phyloP scores from a whole-genome alignment of 1,140 invertebrate genomes.

The Caenorhabditis inopinata region DNA sequence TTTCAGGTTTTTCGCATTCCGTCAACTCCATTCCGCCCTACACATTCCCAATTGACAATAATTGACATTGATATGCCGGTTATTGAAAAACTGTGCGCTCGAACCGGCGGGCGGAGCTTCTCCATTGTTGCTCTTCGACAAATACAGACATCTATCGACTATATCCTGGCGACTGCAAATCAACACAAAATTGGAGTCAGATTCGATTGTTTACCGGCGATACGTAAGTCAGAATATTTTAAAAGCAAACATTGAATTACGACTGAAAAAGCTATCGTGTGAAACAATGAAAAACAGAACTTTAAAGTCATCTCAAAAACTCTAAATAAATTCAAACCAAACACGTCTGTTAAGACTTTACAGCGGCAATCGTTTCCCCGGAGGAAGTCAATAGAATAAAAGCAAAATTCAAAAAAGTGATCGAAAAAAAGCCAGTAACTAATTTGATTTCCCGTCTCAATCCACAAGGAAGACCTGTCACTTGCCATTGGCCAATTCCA shows the following conservation, averaged over 20 bases:
- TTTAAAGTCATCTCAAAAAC: too few relatives aligned
- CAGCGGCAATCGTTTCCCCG: background rate
- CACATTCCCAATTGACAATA: background rate
- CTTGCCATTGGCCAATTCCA: background rate
- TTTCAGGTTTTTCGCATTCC: slow-evolving; percentile 6
- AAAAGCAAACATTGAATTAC: too few relatives aligned
- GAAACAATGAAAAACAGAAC: too few relatives aligned
- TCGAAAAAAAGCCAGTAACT: background rate
- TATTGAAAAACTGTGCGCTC: background rate
- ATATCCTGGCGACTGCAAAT: background rate
- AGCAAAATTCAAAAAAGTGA: background rate
- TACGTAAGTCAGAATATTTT: slow-evolving; percentile 2
- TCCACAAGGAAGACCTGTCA: background rate
- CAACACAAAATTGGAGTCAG: slow-evolving; percentile 4
- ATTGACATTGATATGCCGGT: background rate
- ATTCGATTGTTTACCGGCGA: background rate
- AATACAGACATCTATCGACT: background rate
- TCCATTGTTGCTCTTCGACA: background rate
- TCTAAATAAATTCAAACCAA: background rate
- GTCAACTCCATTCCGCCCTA: background rate
- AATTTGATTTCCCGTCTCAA: background rate
- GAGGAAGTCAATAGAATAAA: background rate
- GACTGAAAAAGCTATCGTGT: too few relatives aligned
- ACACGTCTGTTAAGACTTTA: background rate
- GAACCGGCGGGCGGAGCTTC: background rate